These are phyloP conservation scores for Galleria mellonella DNA, from an alignment of 1,140 invertebrate genomes.

Conservation along the genomic window DNA sequence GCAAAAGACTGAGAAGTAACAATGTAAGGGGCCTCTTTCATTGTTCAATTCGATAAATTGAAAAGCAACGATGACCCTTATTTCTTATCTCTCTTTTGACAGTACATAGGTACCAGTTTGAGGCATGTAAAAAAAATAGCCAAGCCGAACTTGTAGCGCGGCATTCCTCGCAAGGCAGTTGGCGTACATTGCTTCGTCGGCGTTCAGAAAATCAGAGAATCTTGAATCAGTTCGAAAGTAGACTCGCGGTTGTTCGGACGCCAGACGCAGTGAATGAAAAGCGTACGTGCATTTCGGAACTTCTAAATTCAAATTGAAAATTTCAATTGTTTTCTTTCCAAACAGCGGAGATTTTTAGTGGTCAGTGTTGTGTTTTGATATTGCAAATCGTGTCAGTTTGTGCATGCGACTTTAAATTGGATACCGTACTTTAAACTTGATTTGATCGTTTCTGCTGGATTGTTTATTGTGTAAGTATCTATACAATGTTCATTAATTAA, in stretches of 20 bases:
- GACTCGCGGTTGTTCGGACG: slow-evolving; percentile 46
- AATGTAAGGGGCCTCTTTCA: too few relatives aligned
- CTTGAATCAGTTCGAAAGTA: slow-evolving; percentile 61
- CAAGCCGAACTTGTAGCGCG: slow-evolving; percentile 40
- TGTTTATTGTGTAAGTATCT: slow-evolving; percentile 37
- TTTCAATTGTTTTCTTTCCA: slow-evolving; percentile 21
- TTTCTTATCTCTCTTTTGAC: neutral
- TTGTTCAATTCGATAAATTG: too few relatives aligned
- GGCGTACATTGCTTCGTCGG: slow-evolving; percentile 30
- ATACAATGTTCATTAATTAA: slow-evolving; percentile 1
- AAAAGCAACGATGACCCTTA: neutral
- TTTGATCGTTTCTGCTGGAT: slow-evolving; percentile 16
- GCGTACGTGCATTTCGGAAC: slow-evolving; percentile 22
- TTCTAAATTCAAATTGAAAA: slow-evolving; percentile 25
- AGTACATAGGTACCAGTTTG: neutral
- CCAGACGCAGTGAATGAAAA: slow-evolving; percentile 10
- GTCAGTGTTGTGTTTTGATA: slow-evolving; percentile 36
- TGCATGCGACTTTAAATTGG: slow-evolving; percentile 11
- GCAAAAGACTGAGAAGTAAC: too few relatives aligned
- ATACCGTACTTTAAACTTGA: slow-evolving; percentile 7
- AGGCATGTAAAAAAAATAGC: slow-evolving; percentile 29
- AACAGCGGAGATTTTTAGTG: slow-evolving; percentile 22
- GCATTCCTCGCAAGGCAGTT: slow-evolving; percentile 56
- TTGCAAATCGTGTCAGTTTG: slow-evolving; percentile 20
- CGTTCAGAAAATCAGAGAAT: slow-evolving; percentile 22